A percentile compares a stretch with the other conserved stretches of the same genome.
These are phyloP conservation scores for Clavelina lepadiformis DNA, from an alignment of 23 tunicate genomes.

Conservation along the genomic window DNA sequence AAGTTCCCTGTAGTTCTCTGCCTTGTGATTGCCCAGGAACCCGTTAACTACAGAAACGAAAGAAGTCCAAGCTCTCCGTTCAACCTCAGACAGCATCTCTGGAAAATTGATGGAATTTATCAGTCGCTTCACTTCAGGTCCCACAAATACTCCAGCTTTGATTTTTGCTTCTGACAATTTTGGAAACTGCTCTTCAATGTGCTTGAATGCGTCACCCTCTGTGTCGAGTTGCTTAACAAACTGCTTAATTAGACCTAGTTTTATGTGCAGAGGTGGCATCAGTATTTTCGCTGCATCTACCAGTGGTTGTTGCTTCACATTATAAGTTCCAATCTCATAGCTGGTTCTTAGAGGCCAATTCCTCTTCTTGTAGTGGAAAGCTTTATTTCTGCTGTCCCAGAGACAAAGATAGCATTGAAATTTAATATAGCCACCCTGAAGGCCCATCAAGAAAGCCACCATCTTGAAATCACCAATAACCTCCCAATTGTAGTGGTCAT, in stretches of 20 bases:
- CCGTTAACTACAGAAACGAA: slow-evolving; percentile 27
- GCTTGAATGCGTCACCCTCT: slow-evolving; percentile 30
- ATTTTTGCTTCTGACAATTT: slow-evolving; percentile 24
- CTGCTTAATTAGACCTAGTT: slow-evolving; percentile 30
- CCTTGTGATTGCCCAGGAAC: slow-evolving; percentile 31
- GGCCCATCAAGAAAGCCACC: slow-evolving; percentile 29
- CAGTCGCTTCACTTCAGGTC: slow-evolving; percentile 36
- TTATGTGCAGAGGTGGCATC: slow-evolving; percentile 29
- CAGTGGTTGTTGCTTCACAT: slow-evolving; percentile 23
- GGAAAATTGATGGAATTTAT: slow-evolving; percentile 17
- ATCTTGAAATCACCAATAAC: slow-evolving; percentile 40
- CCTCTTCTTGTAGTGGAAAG: slow-evolving; percentile 22
- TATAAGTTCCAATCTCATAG: slow-evolving; percentile 18
- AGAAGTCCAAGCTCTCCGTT: slow-evolving; percentile 28
- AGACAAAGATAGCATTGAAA: slow-evolving; percentile 27
- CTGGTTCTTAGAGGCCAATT: slow-evolving; percentile 28
- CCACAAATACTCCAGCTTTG: slow-evolving; percentile 38
- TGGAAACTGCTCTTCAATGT: slow-evolving; percentile 30
- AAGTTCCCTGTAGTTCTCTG: slow-evolving; percentile 19
- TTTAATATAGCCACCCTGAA: slow-evolving; percentile 21
- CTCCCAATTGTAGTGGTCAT: slow-evolving; percentile 24
- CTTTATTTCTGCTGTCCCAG: slow-evolving; percentile 30
- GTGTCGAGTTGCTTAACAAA: slow-evolving; percentile 23
- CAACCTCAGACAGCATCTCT: slow-evolving; percentile 24
- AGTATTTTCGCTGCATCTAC: slow-evolving; percentile 27